A percentile compares a stretch with the other conserved stretches of the same genome.
These are phyloP conservation scores for Agonopterix arenella DNA, from an alignment of 2,888 invertebrate genomes.

Conservation along the genomic window DNA sequence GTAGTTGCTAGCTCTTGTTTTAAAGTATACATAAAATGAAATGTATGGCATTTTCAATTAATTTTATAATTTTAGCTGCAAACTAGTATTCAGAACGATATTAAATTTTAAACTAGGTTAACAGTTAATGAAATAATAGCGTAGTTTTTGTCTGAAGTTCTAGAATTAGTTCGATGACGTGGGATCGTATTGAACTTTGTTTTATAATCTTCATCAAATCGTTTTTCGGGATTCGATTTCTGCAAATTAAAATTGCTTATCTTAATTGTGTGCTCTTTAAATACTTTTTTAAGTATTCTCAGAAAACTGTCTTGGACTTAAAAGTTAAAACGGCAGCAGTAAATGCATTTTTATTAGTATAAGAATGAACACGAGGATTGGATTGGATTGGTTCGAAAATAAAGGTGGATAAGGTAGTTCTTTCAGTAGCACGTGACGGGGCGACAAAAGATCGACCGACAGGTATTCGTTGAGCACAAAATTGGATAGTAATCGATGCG, in stretches of 20 bases:
- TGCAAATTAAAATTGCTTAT: not conserved
- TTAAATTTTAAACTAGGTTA: no score
- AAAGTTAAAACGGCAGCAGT: constrained; percentile 1
- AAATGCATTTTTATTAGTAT: constrained; percentile 2
- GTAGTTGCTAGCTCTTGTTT: no score
- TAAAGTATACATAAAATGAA: no score
- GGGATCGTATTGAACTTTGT: not conserved
- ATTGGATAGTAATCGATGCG: constrained; percentile 72
- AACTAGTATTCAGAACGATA: no score
- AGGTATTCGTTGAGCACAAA: constrained; percentile 60
- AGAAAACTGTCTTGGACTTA: not conserved
- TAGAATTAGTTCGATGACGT: no score
- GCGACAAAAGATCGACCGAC: constrained; percentile 63
- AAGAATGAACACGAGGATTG: constrained; percentile 41
- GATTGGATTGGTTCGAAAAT: constrained; percentile 42
- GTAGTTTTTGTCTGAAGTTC: no score
- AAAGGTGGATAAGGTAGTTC: constrained; percentile 39
- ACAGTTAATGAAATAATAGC: no score
- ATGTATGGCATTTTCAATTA: no score
- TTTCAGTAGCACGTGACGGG: constrained; percentile 50
- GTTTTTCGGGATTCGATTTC: constrained; percentile 9
- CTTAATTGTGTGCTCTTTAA: not conserved
- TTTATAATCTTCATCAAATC: constrained; percentile 2
- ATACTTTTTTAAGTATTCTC: not conserved
- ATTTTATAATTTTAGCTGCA: no score